Percentiles rank a stretch among this genome's conserved stretches.
Evolutionary conservation across 2,797 vertebrate genomes (phyloP).

Genomic region (Discoglossus pictus): DNA sequence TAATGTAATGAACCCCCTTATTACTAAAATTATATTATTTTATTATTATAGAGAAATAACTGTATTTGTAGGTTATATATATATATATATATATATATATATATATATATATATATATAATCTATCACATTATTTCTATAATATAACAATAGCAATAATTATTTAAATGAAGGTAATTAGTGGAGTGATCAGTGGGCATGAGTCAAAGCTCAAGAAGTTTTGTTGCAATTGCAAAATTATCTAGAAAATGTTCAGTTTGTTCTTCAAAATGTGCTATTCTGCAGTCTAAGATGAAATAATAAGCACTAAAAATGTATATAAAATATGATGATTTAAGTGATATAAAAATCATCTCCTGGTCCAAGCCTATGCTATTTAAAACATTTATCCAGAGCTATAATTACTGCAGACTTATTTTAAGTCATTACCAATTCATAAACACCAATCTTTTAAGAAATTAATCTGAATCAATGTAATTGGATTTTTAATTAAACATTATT

Average conservation of each 20-base stretch:
- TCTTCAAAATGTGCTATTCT: neutral
- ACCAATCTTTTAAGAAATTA: constrained; percentile 39
- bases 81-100: no score
- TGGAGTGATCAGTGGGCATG: no score
- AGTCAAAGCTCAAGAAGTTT: no score
- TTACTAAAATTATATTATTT: no score
- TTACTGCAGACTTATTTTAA: constrained; percentile 42
- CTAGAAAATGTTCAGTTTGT: neutral
- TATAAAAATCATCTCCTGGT: neutral
- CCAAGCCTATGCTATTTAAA: constrained; percentile 12
- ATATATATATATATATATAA: no score
- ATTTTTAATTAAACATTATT: constrained; percentile 46
- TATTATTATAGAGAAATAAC: no score
- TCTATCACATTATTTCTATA: no score
- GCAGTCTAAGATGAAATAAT: neutral
- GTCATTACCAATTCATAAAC: constrained; percentile 40
- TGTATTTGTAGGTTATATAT: no score
- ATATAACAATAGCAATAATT: no score
- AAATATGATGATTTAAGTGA: neutral
- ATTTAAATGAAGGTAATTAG: no score
- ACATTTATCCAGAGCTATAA: constrained; percentile 24
- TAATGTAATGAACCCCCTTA: no score
- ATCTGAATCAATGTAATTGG: constrained; percentile 44
- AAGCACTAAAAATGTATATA: neutral
- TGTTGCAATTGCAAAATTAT: no score